Evolutionary conservation across 2,797 vertebrate species (phyloP), one percentile per base, ranked within the genome.

Genomic region (Pteropus rufus): DNA sequence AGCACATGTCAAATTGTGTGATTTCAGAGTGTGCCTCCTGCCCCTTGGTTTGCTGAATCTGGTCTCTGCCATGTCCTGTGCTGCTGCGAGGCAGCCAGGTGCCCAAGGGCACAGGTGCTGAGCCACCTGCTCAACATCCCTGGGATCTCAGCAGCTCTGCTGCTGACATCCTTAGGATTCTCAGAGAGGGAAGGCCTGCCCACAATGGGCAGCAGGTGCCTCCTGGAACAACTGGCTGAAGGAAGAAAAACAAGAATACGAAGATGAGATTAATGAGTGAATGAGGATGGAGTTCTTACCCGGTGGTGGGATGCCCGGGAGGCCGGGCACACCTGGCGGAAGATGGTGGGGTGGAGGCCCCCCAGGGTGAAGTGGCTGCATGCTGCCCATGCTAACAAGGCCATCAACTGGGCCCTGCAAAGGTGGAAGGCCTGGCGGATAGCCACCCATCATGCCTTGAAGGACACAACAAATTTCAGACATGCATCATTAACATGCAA

Each of bases 371-470:
- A 99, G 99, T 98, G 98, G 99, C 98, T 99, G 99, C 98, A 99
- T 99, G 99, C 98, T 99, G 99, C 99, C 98, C 99, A 99, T 99
- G 99, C 99, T 99, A 99, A 99, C 97, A 99, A 99, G 99, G 99
- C 99, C 99, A 98, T 99, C 99, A 99, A 99, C 98, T 98, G 98
- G 98, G 99, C 99, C 99, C 98, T 98, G 99, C 98, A 98, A 98
- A 98, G 99, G 99, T 98, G 99, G 99, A 99, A 99, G 99, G 99
- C 99, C 99, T 98, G 99, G 99, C 98, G 98, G 98, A 99, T 99
- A 99, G 98, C 99, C 99, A 99, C 99, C 99, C 98, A 99, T 99
- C 99, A 99, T 99, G 99, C 99, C 99, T 99, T 99, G 98, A 99
- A 98, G 99, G 99, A 99, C 98, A 99, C 98, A 99, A 99, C 98